phyloP scores from a whole-genome alignment of 2,888 invertebrate species.

The Acrobasis repandana region DNA sequence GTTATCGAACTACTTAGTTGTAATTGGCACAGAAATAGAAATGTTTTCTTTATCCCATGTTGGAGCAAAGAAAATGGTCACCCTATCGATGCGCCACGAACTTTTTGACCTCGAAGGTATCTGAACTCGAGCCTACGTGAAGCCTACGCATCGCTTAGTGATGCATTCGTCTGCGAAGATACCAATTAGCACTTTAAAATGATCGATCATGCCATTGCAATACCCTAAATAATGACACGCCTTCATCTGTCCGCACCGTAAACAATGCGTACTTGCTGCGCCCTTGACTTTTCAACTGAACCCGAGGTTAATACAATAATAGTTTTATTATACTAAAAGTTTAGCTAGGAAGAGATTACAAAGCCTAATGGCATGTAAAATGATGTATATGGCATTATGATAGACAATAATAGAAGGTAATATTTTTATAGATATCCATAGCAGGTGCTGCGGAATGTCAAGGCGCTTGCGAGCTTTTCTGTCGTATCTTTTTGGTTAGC shows the following conservation, averaged over 20 bases:
- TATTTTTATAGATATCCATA: constrained; percentile 15
- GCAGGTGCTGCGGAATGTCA: constrained; percentile 14
- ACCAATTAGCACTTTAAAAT: constrained; percentile 50
- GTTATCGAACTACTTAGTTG: too few relatives aligned
- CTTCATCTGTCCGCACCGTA: constrained; percentile 48
- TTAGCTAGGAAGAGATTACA: constrained; percentile 51
- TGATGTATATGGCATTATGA: constrained; percentile 18
- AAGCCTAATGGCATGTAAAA: constrained; percentile 33
- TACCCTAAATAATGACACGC: constrained; percentile 33
- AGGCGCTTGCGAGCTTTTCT: constrained; percentile 7
- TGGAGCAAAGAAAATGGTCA: too few relatives aligned
- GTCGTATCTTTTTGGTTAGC: neutral
- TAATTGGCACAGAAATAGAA: too few relatives aligned
- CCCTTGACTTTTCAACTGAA: constrained; percentile 67
- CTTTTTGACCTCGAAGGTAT: constrained; percentile 41
- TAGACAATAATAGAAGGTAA: constrained; percentile 13
- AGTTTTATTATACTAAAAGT: constrained; percentile 49
- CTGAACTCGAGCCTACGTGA: constrained; percentile 27
- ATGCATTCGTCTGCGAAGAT: constrained; percentile 38
- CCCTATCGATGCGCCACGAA: constrained; percentile 37
- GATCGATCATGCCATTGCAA: constrained; percentile 37
- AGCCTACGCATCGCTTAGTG: constrained; percentile 35
- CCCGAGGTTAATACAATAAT: constrained; percentile 55
- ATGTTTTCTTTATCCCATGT: too few relatives aligned
- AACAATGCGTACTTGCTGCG: constrained; percentile 53